A percentile compares a stretch with the other conserved stretches of the same genome.
Conservation (phyloP, 2,888 invertebrate species). For the Andrena bicolor region DNA sequence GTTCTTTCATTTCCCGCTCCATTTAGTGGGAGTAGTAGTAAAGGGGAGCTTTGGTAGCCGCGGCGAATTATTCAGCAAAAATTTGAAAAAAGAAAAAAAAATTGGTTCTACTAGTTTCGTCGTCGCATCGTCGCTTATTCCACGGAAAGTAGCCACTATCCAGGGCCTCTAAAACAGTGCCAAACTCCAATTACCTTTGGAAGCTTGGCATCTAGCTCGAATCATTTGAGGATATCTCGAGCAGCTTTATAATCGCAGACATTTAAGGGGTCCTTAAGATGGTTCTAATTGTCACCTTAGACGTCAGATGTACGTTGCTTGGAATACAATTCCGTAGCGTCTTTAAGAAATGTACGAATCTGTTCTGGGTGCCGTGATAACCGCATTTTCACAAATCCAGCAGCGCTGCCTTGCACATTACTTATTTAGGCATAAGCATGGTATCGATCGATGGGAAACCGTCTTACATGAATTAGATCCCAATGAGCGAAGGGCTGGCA, state of each 20-base stretch:
- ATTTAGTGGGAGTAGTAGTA: background rate
- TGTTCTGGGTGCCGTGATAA: background rate
- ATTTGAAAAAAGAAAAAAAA: no score
- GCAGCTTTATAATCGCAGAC: background rate
- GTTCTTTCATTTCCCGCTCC: background rate
- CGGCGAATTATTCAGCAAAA: no score
- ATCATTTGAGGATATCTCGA: background rate
- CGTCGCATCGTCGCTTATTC: no score
- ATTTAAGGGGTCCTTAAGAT: background rate
- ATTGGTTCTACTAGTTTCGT: no score
- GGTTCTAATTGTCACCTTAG: background rate
- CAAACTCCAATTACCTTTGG: no score
- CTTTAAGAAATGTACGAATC: conserved; percentile 62
- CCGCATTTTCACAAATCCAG: background rate
- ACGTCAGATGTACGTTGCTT: background rate
- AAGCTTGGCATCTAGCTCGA: no score
- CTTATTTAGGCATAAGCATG: background rate
- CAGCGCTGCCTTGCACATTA: background rate
- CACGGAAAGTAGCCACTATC: background rate
- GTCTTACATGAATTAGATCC: conserved; percentile 19
- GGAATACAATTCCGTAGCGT: conserved; percentile 45
- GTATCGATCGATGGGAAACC: conserved; percentile 6
- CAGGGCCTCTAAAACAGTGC: background rate
- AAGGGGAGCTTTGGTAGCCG: no score
- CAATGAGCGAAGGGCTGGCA: conserved; percentile 23